These are phyloP conservation scores for Lemur catta DNA, from an alignment of 2,797 vertebrate genomes.

Conservation along the genomic window DNA sequence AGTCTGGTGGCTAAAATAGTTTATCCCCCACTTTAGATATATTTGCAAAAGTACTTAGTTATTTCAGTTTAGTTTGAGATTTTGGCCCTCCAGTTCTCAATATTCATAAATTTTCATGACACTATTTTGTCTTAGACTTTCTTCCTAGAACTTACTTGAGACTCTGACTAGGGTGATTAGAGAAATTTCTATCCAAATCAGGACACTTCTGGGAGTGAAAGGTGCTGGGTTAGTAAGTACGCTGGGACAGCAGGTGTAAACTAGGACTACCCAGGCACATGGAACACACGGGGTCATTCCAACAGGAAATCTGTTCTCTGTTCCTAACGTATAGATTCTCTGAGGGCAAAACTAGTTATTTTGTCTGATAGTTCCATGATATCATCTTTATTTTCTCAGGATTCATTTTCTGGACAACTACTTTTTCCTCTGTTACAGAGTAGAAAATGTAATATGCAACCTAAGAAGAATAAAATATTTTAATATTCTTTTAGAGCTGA, in stretches of 20 bases:
- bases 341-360: background rate
- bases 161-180: background rate
- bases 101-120: background rate
- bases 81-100: background rate
- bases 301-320: background rate
- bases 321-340: background rate
- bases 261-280: fast-evolving
- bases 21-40: background rate
- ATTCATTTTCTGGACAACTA: conserved; percentile 26
- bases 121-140: background rate
- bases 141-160: background rate
- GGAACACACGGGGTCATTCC: background rate
- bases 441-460: conserved; percentile 34
- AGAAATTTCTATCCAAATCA: background rate
- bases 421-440: background rate
- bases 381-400: background rate
- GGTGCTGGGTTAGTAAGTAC: background rate
- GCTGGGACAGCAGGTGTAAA: background rate
- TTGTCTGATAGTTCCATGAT: background rate
- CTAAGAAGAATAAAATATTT: background rate
- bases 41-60: background rate
- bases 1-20: background rate
- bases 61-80: background rate
- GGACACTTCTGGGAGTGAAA: background rate
- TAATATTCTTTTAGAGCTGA: conserved; percentile 28